Evolutionary conservation across 1,140 invertebrate species (phyloP).

Genomic region (Galleria mellonella): DNA sequence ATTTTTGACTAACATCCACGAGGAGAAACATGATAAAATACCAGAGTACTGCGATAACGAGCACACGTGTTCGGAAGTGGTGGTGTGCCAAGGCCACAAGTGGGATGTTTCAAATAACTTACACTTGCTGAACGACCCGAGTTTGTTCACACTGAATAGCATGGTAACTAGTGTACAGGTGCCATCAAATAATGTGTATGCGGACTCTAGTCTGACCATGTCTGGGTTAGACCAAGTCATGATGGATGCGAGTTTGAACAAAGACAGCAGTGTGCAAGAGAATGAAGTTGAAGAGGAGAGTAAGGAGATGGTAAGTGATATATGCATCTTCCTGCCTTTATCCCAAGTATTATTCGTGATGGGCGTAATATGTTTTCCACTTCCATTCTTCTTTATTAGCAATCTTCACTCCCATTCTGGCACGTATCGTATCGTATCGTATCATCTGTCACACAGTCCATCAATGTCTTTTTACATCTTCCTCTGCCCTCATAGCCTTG

Average conservation of each 20-base stretch:
- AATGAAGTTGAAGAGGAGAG: constrained; percentile 33
- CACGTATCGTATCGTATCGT: no score
- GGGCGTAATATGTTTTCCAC: no score
- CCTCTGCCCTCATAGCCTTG: no score
- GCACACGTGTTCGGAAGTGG: constrained; percentile 66
- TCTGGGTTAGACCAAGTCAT: constrained; percentile 75
- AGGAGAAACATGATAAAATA: constrained; percentile 27
- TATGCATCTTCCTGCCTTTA: no score
- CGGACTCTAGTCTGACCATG: constrained; percentile 74
- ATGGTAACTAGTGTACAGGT: constrained; percentile 66
- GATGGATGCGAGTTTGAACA: constrained; percentile 66
- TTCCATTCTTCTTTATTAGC: no score
- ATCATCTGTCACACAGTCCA: no score
- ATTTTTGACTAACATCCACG: constrained; percentile 49
- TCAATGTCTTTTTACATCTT: no score
- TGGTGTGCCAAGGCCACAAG: constrained; percentile 74
- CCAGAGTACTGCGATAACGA: constrained; percentile 53
- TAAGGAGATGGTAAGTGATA: constrained; percentile 42
- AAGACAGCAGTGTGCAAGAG: constrained; percentile 15
- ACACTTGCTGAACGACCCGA: constrained; percentile 74
- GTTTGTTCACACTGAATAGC: constrained; percentile 71
- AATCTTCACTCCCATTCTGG: no score
- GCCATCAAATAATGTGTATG: constrained; percentile 51
- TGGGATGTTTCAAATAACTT: constrained; percentile 77
- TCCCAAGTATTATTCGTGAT: no score